A percentile compares a stretch with the other conserved stretches of the same genome.
phyloP scores from a whole-genome alignment of 1,140 invertebrate genomes.

The Tigriopus japonicus region DNA sequence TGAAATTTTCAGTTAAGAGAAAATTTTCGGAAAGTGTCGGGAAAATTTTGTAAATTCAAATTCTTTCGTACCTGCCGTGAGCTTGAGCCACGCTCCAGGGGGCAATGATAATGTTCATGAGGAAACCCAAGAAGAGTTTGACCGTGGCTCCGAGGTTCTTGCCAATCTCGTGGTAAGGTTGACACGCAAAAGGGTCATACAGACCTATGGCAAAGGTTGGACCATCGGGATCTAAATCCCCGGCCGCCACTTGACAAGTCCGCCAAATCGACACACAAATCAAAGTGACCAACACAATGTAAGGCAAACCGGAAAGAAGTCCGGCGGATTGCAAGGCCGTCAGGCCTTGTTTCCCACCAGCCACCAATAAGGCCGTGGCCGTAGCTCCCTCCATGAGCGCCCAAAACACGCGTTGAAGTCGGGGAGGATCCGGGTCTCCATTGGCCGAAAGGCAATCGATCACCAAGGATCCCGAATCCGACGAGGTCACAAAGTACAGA shows the following conservation, averaged over 20 bases:
- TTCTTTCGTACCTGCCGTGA: not conserved
- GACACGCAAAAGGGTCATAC: not conserved
- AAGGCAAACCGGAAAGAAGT: not conserved
- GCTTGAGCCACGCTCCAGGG: not conserved
- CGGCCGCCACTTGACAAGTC: not conserved
- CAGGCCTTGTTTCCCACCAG: not conserved
- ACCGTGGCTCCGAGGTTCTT: not conserved
- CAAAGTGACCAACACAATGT: not conserved
- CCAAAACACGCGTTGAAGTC: constrained; percentile 9
- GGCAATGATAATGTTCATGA: not conserved
- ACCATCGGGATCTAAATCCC: constrained; percentile 1
- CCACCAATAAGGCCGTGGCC: constrained; percentile 7
- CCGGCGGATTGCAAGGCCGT: constrained; percentile 1
- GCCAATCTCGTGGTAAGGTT: not conserved
- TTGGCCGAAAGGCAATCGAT: constrained; percentile 12
- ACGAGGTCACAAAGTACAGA: constrained; percentile 14
- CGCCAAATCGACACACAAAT: constrained; percentile 8
- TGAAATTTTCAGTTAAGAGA: too few species aligned
- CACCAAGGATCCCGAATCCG: constrained; percentile 13
- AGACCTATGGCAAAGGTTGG: not conserved
- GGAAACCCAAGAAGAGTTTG: not conserved
- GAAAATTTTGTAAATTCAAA: not conserved
- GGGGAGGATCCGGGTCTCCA: constrained; percentile 11
- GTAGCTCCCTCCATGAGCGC: constrained; percentile 7
- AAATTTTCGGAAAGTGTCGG: not conserved